Conservation (phyloP, 2,113 vertebrate species). For the Corynorhinus townsendii region DNA sequence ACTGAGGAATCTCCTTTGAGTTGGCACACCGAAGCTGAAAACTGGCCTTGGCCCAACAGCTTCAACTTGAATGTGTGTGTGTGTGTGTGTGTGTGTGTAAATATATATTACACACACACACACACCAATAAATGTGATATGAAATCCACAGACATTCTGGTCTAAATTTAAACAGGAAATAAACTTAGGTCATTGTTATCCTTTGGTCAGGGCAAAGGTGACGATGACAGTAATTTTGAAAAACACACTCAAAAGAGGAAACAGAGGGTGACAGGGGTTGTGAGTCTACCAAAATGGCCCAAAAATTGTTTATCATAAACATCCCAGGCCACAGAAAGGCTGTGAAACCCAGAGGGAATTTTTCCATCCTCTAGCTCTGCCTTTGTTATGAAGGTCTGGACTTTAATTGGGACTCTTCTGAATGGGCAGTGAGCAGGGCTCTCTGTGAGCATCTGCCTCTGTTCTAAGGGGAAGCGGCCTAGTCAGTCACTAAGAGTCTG, state of each 20-base stretch:
- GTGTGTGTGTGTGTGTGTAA: neutral
- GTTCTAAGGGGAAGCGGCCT: neutral
- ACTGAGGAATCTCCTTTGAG: constrained; percentile 13
- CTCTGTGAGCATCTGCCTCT: constrained; percentile 24
- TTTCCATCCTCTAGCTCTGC: neutral
- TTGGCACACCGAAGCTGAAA: constrained; percentile 35
- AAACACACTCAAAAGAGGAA: constrained; percentile 59
- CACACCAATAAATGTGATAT: neutral
- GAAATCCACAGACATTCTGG: constrained; percentile 33
- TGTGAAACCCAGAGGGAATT: constrained; percentile 39
- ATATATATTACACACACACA: too few species aligned
- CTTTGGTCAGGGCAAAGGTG: constrained; percentile 44
- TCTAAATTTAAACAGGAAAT: constrained; percentile 69
- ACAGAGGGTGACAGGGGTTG: neutral
- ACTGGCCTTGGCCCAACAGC: constrained; percentile 36
- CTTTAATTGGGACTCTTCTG: constrained; percentile 61
- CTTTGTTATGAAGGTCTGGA: constrained; percentile 37
- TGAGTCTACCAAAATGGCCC: constrained; percentile 8
- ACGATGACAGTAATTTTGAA: constrained; percentile 42
- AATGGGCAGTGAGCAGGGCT: neutral
- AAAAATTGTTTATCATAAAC: constrained; percentile 60
- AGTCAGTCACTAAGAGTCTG: constrained; percentile 27
- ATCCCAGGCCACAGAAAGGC: constrained; percentile 12
- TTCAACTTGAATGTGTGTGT: neutral
- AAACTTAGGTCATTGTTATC: constrained; percentile 32